These are phyloP conservation scores for Valencia hispanica DNA, from an alignment of 2,797 vertebrate species.

Conservation along the genomic window DNA sequence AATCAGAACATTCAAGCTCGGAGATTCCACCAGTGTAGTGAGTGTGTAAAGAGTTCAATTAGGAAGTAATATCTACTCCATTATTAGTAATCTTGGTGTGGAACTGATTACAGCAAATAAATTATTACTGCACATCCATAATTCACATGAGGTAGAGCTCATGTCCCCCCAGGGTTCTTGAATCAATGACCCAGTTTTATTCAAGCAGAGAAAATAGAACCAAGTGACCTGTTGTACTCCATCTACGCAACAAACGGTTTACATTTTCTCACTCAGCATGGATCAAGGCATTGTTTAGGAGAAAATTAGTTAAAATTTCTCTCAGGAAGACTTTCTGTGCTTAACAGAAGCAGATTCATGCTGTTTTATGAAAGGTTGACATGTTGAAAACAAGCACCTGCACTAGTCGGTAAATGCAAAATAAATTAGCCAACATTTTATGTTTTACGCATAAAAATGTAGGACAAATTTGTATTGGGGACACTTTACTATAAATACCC, in stretches of 20 bases:
- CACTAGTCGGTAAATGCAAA: no score
- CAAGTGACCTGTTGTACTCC: not conserved
- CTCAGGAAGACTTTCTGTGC: not conserved
- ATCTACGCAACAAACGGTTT: not conserved
- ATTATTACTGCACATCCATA: slow-evolving; percentile 32
- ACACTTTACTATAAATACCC: no score
- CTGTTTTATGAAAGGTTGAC: no score
- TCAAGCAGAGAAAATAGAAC: slow-evolving; percentile 6
- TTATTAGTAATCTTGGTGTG: not conserved
- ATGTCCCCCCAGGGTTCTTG: slow-evolving; percentile 27
- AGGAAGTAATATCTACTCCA: not conserved
- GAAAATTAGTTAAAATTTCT: not conserved
- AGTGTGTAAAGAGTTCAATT: slow-evolving; percentile 2
- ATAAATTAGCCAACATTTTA: no score
- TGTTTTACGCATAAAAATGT: no score
- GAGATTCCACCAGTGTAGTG: slow-evolving; percentile 24
- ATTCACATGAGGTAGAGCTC: slow-evolving; percentile 58
- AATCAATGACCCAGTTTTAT: not conserved
- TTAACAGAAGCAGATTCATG: not conserved
- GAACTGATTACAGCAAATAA: not conserved
- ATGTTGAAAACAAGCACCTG: no score
- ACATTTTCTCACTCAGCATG: not conserved
- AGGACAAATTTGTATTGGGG: no score
- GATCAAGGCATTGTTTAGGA: not conserved
- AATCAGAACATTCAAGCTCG: not conserved